These are phyloP conservation scores for Diarsia rubi DNA, from an alignment of 2,888 invertebrate species.

Conservation along the genomic window DNA sequence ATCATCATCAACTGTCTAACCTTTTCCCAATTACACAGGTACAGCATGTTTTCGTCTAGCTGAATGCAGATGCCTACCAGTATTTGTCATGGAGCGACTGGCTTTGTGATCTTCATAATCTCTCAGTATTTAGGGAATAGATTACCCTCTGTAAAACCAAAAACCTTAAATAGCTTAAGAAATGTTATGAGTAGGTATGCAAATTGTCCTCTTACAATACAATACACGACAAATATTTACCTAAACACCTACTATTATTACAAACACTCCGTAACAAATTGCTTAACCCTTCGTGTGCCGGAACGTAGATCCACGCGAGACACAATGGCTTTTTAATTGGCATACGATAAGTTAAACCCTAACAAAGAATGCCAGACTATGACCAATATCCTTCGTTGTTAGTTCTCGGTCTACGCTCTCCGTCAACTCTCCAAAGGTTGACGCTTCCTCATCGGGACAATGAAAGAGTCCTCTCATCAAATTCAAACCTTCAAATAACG, in stretches of 20 bases:
- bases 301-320: too few species aligned
- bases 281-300: too few species aligned
- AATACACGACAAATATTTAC: conserved; percentile 18
- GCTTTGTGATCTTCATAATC: not conserved
- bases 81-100: not conserved
- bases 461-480: conserved; percentile 73
- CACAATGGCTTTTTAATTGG: too few species aligned
- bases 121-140: not conserved
- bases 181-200: not conserved
- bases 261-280: conserved; percentile 41
- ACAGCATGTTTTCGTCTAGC: not conserved
- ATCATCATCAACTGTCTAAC: not conserved
- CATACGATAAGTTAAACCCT: too few species aligned
- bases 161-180: not conserved
- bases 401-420: conserved; percentile 41
- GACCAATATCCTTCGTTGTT: conserved; percentile 57
- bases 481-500: conserved; percentile 65
- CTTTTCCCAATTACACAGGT: not conserved
- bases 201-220: not conserved
- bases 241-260: not conserved
- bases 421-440: conserved; percentile 60
- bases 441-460: conserved; percentile 71
- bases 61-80: not conserved
- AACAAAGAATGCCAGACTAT: conserved; percentile 63
- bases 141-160: not conserved